Base-by-base conservation (phyloP, 2,797 vertebrate species). In the Ptychadena robeensis region DNA sequence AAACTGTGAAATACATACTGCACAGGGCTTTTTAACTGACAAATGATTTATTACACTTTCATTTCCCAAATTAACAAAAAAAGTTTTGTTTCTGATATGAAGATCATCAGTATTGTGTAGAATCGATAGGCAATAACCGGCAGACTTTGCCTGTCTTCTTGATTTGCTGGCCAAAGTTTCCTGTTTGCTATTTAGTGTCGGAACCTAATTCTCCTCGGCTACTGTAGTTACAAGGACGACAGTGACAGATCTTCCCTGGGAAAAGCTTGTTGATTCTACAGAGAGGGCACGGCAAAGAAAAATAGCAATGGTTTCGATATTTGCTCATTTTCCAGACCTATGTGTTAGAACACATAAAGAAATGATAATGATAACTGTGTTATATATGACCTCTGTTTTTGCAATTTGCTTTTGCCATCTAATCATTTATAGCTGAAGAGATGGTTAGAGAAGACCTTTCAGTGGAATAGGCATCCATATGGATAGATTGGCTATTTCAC, bases 111-210 rank as follows among this genome's bases (percentile, higher is more conserved):
- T 57, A 79, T 69, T 69, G 66, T 68, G 40, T 34, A 79, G 59
- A 79, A 79, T 79, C 76, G 30, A 79, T 69, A 79, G 32, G 44
- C 66, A 79, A 79, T 69, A 79, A 59, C 65, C 9, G 4, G 32
- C 31, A 25, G 76, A 79, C 66, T 68, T 79, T 57, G 3, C 65
- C 25, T n/a, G 67, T 79, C 65, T 37, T 30, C 65, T 59, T 69
- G 76, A 79, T 79, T 79, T 69, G 76, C 66, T 37, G 76, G n/a
- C 66, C 57, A 32, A 59, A 57, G 66, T 69, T 69, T 37, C 9
- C 31, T 69, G 44, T 79, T 38, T 37, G 31, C 40, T 69, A 48
- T 59, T 69, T 69, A 79, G 76, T 69, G n/a, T 69, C 66, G 37
- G 66, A 79, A 68, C 76, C 66, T 69, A 34, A 79, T 79, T 79